Conservation (phyloP, 1,140 invertebrate genomes). For the Temnothorax nylanderi region DNA sequence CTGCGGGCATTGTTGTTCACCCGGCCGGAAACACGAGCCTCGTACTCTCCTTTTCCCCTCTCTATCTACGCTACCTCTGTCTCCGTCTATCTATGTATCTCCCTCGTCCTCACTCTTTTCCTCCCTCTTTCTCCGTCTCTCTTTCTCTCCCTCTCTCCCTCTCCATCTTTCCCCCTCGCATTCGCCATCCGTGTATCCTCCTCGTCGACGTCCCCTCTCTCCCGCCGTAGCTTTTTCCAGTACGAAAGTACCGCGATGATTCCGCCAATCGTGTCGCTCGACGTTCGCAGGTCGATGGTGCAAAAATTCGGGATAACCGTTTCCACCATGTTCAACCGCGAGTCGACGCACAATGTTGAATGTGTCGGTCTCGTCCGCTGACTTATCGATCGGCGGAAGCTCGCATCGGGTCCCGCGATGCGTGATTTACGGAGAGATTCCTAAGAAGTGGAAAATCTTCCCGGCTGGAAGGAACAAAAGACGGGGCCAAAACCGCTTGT, state of each 20-base stretch:
- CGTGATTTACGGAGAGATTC: slow-evolving; percentile 35
- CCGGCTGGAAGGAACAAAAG: background rate
- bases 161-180: background rate
- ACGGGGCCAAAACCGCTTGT: background rate
- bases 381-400: slow-evolving; percentile 56
- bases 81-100: slow-evolving; percentile 45
- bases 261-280: slow-evolving; percentile 60
- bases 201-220: slow-evolving; percentile 28
- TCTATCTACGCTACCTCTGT: slow-evolving; percentile 58
- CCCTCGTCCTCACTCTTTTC: slow-evolving; percentile 40
- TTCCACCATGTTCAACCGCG: slow-evolving; percentile 57
- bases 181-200: slow-evolving; percentile 47
- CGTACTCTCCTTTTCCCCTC: slow-evolving; percentile 70
- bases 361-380: slow-evolving; percentile 46
- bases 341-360: slow-evolving; percentile 59
- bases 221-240: slow-evolving; percentile 47
- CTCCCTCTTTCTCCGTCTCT: slow-evolving; percentile 26
- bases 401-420: slow-evolving; percentile 8
- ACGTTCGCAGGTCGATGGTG: slow-evolving; percentile 56
- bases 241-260: slow-evolving; percentile 58
- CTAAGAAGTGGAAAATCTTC: slow-evolving; percentile 7
- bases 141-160: background rate
- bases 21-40: slow-evolving; percentile 84
- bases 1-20: slow-evolving; percentile 85
- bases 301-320: slow-evolving; percentile 61